Conservation (phyloP, 2,797 vertebrate species). For the Danio tinwini region DNA sequence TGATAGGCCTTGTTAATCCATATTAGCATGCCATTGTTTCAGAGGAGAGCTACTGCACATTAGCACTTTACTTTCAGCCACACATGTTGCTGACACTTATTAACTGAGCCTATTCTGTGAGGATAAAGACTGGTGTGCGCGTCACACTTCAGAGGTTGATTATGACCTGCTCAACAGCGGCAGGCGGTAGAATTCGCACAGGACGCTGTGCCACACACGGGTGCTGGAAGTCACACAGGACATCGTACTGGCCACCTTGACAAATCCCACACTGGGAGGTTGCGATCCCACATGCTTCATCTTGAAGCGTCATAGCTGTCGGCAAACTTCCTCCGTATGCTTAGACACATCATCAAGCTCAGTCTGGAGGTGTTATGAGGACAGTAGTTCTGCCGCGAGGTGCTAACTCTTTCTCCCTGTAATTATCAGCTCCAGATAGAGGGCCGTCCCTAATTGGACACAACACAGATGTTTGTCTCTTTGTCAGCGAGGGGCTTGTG, state of each 20-base stretch:
- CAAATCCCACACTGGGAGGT: slow-evolving; percentile 11
- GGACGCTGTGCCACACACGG: slow-evolving; percentile 17
- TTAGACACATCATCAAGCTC: slow-evolving; percentile 51
- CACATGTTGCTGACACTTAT: slow-evolving; percentile 30
- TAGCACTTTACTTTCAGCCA: slow-evolving; percentile 48
- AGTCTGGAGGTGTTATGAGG: slow-evolving; percentile 31
- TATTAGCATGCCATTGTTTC: slow-evolving; percentile 50
- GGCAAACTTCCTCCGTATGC: slow-evolving; percentile 44
- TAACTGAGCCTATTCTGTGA: slow-evolving; percentile 34
- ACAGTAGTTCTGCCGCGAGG: slow-evolving; percentile 35
- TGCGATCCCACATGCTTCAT: slow-evolving; percentile 32
- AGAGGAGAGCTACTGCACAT: slow-evolving; percentile 48
- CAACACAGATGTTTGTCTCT: slow-evolving; percentile 47
- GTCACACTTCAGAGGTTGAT: slow-evolving; percentile 35
- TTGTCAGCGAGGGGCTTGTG: slow-evolving; percentile 30
- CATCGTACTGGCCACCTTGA: not conserved
- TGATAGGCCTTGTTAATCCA: slow-evolving; percentile 43
- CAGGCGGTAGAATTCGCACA: slow-evolving; percentile 48
- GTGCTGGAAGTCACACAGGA: slow-evolving; percentile 41
- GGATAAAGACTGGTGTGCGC: not conserved
- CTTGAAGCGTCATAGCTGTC: slow-evolving; percentile 44
- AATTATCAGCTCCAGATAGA: slow-evolving; percentile 23
- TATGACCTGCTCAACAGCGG: slow-evolving; percentile 7
- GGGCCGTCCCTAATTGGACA: slow-evolving; percentile 40
- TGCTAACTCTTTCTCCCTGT: slow-evolving; percentile 36